A percentile compares a stretch with the other conserved stretches of the same genome.
These are phyloP conservation scores for Jordanella pulchra DNA, from an alignment of 2,797 vertebrate species.

Conservation along the genomic window DNA sequence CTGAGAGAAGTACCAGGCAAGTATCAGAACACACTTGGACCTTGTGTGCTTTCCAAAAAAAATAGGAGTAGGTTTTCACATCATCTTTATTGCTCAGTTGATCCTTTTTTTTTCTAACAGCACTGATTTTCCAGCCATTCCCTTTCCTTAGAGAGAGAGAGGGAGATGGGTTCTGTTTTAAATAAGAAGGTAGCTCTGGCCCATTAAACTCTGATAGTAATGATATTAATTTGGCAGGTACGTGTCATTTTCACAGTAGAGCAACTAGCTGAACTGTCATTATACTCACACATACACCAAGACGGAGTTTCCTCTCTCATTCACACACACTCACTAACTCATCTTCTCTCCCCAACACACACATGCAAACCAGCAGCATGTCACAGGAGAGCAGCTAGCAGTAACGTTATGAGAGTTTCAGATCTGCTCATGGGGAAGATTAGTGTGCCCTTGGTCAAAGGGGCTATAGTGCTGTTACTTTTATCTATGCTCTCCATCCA, in stretches of 20 bases:
- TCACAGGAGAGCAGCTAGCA: conserved; percentile 90
- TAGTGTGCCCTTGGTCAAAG: conserved; percentile 98
- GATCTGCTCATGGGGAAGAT: conserved; percentile 98
- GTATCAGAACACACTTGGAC: neutral
- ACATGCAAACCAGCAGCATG: conserved; percentile 50
- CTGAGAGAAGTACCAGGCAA: neutral
- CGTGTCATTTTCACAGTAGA: conserved; percentile 98
- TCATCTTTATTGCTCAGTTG: conserved; percentile 48
- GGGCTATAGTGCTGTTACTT: conserved; percentile 90
- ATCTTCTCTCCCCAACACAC: conserved; percentile 19
- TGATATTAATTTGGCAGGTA: conserved; percentile 99
- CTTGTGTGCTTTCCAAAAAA: neutral
- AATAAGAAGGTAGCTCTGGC: conserved; percentile 88
- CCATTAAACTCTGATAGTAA: conserved; percentile 94
- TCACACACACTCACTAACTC: conserved; percentile 48
- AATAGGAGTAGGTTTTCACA: conserved; percentile 7
- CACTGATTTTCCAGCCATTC: conserved; percentile 9
- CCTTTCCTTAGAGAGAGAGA: conserved; percentile 43
- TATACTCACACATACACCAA: conserved; percentile 43
- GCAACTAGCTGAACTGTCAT: conserved; percentile 90
- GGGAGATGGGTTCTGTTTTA: conserved; percentile 80
- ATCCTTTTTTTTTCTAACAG: conserved; percentile 23
- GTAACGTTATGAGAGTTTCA: conserved; percentile 98
- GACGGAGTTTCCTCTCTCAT: conserved; percentile 33
- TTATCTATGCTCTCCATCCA: conserved; percentile 77